Base-by-base conservation (phyloP, 2,113 vertebrate species). In the Etia nguti region DNA sequence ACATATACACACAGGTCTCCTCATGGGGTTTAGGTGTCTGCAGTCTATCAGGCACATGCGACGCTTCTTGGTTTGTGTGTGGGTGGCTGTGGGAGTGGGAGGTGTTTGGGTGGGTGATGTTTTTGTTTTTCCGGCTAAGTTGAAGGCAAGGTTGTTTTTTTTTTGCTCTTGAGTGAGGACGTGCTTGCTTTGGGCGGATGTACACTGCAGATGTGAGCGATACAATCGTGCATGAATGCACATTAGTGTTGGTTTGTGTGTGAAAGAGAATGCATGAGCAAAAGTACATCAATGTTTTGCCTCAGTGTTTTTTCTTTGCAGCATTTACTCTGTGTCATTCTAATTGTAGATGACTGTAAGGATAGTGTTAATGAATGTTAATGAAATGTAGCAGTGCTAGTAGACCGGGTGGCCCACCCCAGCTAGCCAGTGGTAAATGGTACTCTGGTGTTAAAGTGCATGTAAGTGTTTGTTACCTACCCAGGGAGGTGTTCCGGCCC, bases 401-500 rank as follows among this genome's bases (percentile, higher is more conserved):
- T 34, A 31, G 46, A 31, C 46, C 52, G 46, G 16, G 73, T 77
- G 73, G 46, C 46, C 73, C 6, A 52, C 29, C 46, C 46, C 29
- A 50, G 46, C 73, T 77, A n/a, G 43, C 46, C 26, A 8, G 46
- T 31, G 43, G 24, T 77, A 29, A 55, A 22, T 22, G 52, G n/a
- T 11, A 55, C 52, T 52, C 50, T 22, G 10, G 52, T 55, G n/a
- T 55, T 55, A n/a, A 54, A 31, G 18, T 70, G 31, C 3, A 20
- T 46, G 43, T 41, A 10, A 22, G 79, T 77, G 24, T 80, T 2
- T 60, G 75, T 31, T 2, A 94, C 94, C 94, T 97, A 99, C 98
- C 98, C 95, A 99, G 90, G 86, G 98, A 98, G 91, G 97, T 96
- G 95, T 97, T 97, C 95, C 97, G 96, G 95, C 97, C 97, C 93